Evolutionary conservation across 2,113 vertebrate genomes (phyloP).

Genomic region (Serranochromis macrocephalus): DNA sequence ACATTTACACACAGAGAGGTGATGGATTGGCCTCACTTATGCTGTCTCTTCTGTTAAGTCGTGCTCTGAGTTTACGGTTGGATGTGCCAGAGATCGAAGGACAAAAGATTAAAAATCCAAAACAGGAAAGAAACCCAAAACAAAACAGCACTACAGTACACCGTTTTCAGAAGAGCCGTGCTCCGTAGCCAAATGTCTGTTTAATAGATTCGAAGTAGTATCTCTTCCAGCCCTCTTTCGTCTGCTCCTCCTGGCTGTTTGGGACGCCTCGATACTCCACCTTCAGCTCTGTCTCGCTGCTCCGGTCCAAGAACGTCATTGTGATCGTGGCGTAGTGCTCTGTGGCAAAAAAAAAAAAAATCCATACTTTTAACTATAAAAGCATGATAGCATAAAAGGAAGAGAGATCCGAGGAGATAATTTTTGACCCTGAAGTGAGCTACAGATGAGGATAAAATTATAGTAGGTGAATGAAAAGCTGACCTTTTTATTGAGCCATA

Average conservation of each 20-base stretch:
- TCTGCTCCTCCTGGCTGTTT: slow-evolving; percentile 85
- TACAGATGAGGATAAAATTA: background rate
- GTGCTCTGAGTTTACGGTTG: background rate
- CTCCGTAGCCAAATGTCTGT: slow-evolving; percentile 95
- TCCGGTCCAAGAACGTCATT: slow-evolving; percentile 81
- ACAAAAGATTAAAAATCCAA: background rate
- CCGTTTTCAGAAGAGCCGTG: slow-evolving; percentile 77
- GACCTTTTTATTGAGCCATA: background rate
- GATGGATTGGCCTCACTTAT: background rate
- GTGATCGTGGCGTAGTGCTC: slow-evolving; percentile 89
- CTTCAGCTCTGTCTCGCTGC: slow-evolving; percentile 83
- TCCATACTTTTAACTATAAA: background rate
- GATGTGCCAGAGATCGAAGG: background rate
- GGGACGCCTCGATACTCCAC: slow-evolving; percentile 88
- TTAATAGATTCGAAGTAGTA: slow-evolving; percentile 96
- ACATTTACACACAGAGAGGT: slow-evolving; percentile 20
- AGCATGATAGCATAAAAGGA: accelerated
- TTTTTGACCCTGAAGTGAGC: background rate
- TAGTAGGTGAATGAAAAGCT: background rate
- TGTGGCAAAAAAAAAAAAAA: slow-evolving; percentile 4
- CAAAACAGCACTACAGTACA: background rate
- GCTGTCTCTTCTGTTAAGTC: background rate
- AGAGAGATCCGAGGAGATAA: accelerated
- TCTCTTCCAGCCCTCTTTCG: slow-evolving; percentile 90
- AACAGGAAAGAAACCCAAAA: background rate